Conservation (phyloP, 2,888 invertebrate species). For the Steinernema scapterisci region DNA sequence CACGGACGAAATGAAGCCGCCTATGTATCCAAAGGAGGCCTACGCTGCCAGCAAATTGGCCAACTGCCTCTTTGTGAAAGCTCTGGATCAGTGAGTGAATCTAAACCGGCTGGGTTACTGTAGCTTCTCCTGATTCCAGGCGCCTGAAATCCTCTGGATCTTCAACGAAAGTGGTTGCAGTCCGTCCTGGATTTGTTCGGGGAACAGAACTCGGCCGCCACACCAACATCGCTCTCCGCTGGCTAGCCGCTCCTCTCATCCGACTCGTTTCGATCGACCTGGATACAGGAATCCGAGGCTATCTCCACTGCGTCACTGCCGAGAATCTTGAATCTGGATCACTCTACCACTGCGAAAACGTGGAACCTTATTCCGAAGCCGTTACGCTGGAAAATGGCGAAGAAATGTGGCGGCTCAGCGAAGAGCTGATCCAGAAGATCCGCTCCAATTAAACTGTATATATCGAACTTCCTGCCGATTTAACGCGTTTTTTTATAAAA, state of each 20-base stretch:
- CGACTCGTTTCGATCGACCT: conserved; percentile 60
- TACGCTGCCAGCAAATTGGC: conserved; percentile 67
- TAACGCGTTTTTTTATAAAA: background rate
- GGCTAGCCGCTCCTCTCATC: conserved; percentile 62
- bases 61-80: conserved; percentile 48
- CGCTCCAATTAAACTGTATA: too few species aligned
- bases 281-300: conserved; percentile 78
- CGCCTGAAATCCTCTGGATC: background rate
- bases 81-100: background rate
- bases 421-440: conserved; percentile 34
- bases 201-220: conserved; percentile 56
- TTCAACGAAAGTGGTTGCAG: conserved; percentile 45
- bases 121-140: background rate
- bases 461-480: background rate
- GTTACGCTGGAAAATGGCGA: conserved; percentile 48
- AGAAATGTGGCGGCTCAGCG: conserved; percentile 43
- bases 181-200: conserved; percentile 62
- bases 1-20: conserved; percentile 11
- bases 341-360: conserved; percentile 72
- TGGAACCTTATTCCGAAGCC: conserved; percentile 47
- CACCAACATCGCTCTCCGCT: conserved; percentile 55
- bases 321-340: conserved; percentile 75
- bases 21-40: conserved; percentile 55
- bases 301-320: conserved; percentile 79
- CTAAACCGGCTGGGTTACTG: too few species aligned